Conservation (phyloP, 2,888 invertebrate species). For the Entomobrya multifasciata region DNA sequence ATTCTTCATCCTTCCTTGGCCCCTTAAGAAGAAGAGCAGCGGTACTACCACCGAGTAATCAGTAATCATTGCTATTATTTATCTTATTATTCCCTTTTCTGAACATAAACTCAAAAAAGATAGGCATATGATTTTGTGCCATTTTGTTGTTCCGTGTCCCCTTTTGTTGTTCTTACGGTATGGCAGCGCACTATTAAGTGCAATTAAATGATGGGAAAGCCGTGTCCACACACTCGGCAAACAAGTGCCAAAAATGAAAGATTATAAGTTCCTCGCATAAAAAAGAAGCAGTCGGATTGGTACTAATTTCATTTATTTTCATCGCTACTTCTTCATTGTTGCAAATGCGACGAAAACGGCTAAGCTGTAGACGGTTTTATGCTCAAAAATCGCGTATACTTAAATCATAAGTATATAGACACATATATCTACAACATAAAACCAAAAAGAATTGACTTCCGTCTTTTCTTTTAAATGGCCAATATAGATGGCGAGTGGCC, state of each 20-base stretch:
- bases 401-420: too few species aligned
- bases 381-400: conserved; percentile 8
- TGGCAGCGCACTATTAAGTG: conserved; percentile 38
- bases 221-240: conserved; percentile 24
- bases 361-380: conserved; percentile 38
- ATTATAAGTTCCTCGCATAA: not conserved
- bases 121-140: conserved; percentile 7
- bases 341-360: not conserved
- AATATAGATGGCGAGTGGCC: not conserved
- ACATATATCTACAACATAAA: too few species aligned
- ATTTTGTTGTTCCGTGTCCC: conserved; percentile 14
- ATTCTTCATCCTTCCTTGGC: conserved; percentile 2
- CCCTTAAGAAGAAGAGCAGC: conserved; percentile 9
- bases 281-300: not conserved
- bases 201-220: conserved; percentile 62
- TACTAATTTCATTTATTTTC: conserved; percentile 34
- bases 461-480: conserved; percentile 55
- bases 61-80: conserved; percentile 11
- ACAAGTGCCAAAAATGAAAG: conserved; percentile 37
- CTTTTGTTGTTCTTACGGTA: conserved; percentile 2
- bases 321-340: not conserved
- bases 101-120: not conserved
- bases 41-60: too few species aligned
- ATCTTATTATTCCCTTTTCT: conserved; percentile 17
- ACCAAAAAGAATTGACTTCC: conserved; percentile 57